phyloP scores from a whole-genome alignment of 2,888 invertebrate species.

The Synanthedon vespiformis region DNA sequence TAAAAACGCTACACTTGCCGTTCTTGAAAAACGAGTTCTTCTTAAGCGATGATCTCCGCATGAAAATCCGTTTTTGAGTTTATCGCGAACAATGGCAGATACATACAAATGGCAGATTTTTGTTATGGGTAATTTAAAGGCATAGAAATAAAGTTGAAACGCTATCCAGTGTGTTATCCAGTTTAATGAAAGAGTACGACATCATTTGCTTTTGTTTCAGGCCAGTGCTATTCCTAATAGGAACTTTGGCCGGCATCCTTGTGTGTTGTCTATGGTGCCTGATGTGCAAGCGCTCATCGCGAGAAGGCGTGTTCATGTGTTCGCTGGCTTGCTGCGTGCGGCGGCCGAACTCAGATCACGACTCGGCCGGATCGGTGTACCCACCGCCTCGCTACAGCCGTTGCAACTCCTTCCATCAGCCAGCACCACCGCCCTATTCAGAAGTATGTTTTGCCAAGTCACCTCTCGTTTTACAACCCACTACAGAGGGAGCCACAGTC shows the following conservation, averaged over 20 bases:
- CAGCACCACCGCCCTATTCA: slow-evolving; percentile 82
- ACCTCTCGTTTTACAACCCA: no score
- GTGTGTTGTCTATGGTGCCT: slow-evolving; percentile 77
- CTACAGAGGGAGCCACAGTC: no score
- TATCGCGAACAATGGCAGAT: no score
- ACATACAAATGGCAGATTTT: no score
- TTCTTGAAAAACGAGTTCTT: no score
- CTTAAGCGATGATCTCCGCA: no score
- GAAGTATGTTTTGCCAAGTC: slow-evolving; percentile 66
- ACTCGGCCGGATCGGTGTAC: slow-evolving; percentile 84
- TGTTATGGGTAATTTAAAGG: no score
- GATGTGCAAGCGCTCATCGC: slow-evolving; percentile 30
- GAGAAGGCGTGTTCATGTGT: slow-evolving; percentile 34
- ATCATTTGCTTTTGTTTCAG: slow-evolving; percentile 29
- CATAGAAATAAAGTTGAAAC: no score
- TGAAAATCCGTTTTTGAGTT: no score
- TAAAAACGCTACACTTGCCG: no score
- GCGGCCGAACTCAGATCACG: slow-evolving; percentile 74
- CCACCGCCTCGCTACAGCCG: slow-evolving; percentile 87
- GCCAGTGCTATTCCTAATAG: slow-evolving; percentile 77
- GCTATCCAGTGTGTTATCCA: no score
- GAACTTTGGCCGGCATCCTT: slow-evolving; percentile 75
- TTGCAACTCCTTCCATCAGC: slow-evolving; percentile 85
- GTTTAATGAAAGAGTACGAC: no score
- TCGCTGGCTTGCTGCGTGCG: slow-evolving; percentile 55